Percentiles rank a stretch among this genome's conserved stretches.
Conservation (phyloP, 2,888 invertebrate genomes). For the Cybosia mesomella region DNA sequence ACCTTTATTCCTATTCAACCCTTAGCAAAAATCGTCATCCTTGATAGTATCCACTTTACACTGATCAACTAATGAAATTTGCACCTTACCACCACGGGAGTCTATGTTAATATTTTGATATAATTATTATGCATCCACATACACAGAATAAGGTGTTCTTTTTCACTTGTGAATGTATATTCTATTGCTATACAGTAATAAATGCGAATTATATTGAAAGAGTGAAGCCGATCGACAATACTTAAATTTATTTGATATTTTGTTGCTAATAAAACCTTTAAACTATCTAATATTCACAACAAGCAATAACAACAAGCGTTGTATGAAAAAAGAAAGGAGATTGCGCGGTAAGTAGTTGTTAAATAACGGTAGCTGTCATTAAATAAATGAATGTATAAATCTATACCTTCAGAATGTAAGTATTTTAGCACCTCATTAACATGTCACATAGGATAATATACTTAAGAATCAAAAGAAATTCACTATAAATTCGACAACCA, state of each 20-base stretch:
- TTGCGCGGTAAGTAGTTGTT: slow-evolving; percentile 68
- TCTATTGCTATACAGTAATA: not conserved
- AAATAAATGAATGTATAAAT: not conserved
- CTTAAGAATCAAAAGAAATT: slow-evolving; percentile 26
- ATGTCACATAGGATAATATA: slow-evolving; percentile 26
- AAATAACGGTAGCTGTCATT: not conserved
- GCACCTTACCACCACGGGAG: not conserved
- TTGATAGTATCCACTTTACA: not conserved
- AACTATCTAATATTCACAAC: slow-evolving; percentile 27
- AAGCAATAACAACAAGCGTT: slow-evolving; percentile 48
- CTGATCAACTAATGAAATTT: not conserved
- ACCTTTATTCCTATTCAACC: not conserved
- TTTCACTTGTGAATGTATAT: too few species aligned
- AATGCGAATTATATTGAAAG: not conserved
- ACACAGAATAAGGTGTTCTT: not conserved
- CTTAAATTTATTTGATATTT: not conserved
- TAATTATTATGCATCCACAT: not conserved
- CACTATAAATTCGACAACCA: slow-evolving; percentile 54
- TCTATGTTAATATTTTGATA: not conserved
- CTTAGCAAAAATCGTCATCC: not conserved
- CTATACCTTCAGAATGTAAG: slow-evolving; percentile 25
- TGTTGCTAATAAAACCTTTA: not conserved
- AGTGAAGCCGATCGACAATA: not conserved
- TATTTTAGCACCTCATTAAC: slow-evolving; percentile 38
- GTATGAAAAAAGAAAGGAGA: slow-evolving; percentile 59